Evolutionary conservation across 2,888 invertebrate genomes (phyloP).

Genomic region (Ophion ellenae): DNA sequence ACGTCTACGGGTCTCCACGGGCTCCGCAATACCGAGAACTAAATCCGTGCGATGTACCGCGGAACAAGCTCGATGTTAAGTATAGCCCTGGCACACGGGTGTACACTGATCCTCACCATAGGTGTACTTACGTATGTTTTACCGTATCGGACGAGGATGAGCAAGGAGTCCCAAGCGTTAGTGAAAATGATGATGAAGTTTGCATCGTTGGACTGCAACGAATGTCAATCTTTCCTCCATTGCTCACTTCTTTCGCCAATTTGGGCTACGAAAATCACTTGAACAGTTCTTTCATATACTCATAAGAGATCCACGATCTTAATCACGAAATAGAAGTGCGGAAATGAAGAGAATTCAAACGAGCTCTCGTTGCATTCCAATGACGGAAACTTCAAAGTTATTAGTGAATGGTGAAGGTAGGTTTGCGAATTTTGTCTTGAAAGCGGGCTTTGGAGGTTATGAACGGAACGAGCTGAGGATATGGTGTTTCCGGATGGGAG

Average conservation of each 20-base stretch:
- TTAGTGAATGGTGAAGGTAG: background rate
- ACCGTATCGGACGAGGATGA: background rate
- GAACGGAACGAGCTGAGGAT: background rate
- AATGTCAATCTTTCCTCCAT: too few relatives aligned
- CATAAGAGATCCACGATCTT: too few relatives aligned
- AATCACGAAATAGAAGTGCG: too few relatives aligned
- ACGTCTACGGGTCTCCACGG: background rate
- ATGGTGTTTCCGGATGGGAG: background rate
- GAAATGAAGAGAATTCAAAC: too few relatives aligned
- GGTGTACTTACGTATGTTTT: background rate
- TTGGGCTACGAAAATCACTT: too few relatives aligned
- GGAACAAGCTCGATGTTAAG: constrained; percentile 56
- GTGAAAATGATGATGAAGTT: too few relatives aligned
- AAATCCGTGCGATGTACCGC: constrained; percentile 44
- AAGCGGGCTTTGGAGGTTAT: background rate
- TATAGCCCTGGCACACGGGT: constrained; percentile 21
- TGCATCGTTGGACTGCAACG: too few relatives aligned
- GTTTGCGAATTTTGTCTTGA: background rate
- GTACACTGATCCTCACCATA: background rate
- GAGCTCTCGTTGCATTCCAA: too few relatives aligned
- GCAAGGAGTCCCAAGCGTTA: too few relatives aligned
- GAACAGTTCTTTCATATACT: too few relatives aligned
- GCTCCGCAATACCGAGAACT: constrained; percentile 16
- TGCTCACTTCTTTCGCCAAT: too few relatives aligned
- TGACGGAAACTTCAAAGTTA: background rate